Conservation (phyloP, 2,888 invertebrate genomes). For the Candidula unifasciata region DNA sequence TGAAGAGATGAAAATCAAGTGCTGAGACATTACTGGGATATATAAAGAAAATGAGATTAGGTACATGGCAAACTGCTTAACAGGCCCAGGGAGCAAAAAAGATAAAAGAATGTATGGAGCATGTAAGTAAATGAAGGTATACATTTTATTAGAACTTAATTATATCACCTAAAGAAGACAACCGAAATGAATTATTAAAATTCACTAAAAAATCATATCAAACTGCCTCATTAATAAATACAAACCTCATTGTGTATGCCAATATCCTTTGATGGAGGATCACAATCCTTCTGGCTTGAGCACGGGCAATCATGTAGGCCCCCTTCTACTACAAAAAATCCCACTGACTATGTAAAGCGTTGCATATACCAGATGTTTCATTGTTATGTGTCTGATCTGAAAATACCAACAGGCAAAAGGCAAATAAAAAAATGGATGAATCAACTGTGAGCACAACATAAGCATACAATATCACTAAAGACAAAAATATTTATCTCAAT, state of each 20-base stretch:
- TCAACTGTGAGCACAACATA: not conserved
- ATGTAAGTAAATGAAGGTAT: too few species aligned
- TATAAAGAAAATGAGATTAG: too few species aligned
- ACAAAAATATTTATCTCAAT: not conserved
- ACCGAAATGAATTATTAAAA: not conserved
- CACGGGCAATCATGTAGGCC: not conserved
- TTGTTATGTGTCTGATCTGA: not conserved
- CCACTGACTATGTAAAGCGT: not conserved
- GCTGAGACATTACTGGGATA: too few species aligned
- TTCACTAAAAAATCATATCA: not conserved
- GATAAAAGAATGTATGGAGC: not conserved
- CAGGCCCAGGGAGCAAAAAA: not conserved
- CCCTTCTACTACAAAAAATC: not conserved
- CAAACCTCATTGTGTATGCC: not conserved
- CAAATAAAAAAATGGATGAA: too few species aligned
- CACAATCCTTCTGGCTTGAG: not conserved
- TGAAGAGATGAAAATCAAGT: not conserved
- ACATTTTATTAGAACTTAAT: not conserved
- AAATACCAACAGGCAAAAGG: not conserved
- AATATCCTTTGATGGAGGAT: not conserved
- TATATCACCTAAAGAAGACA: not conserved
- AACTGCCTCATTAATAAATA: not conserved
- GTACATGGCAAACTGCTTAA: too few species aligned
- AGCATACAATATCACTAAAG: not conserved
- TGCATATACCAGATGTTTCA: not conserved